Conservation (phyloP, 2,113 vertebrate genomes). For the Pardalotus punctatus region DNA sequence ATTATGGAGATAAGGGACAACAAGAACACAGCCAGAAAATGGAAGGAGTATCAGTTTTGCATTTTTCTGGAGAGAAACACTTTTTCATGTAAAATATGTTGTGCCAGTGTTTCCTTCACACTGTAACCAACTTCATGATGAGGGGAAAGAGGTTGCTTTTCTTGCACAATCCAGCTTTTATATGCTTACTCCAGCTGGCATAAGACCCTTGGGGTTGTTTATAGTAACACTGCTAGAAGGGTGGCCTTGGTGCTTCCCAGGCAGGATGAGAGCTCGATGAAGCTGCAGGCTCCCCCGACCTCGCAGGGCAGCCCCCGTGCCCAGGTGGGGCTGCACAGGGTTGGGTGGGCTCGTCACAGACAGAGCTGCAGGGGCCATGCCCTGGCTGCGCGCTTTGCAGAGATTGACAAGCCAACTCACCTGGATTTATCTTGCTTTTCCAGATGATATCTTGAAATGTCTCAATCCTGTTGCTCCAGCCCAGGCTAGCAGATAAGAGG, state of each 20-base stretch:
- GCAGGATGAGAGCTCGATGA: not conserved
- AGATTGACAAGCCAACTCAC: not conserved
- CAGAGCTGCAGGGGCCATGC: fast-evolving
- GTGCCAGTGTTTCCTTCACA: not conserved
- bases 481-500: not conserved
- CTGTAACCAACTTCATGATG: fast-evolving
- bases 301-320: not conserved
- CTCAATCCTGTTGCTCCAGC: not conserved
- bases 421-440: not conserved
- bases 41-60: not conserved
- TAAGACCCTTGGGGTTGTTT: fast-evolving
- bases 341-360: fast-evolving
- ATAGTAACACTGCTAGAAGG: not conserved
- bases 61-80: not conserved
- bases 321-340: not conserved
- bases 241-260: fast-evolving
- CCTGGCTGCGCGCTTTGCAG: fast-evolving
- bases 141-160: not conserved
- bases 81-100: not conserved
- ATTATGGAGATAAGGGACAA: not conserved
- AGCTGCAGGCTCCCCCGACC: not conserved
- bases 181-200: not conserved
- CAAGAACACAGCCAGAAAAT: not conserved
- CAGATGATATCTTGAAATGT: not conserved
- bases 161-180: not conserved